Percentiles rank a stretch among this genome's conserved stretches.
These are phyloP conservation scores for Atlantisia rogersi DNA, from an alignment of 2,113 vertebrate species.

Conservation along the genomic window DNA sequence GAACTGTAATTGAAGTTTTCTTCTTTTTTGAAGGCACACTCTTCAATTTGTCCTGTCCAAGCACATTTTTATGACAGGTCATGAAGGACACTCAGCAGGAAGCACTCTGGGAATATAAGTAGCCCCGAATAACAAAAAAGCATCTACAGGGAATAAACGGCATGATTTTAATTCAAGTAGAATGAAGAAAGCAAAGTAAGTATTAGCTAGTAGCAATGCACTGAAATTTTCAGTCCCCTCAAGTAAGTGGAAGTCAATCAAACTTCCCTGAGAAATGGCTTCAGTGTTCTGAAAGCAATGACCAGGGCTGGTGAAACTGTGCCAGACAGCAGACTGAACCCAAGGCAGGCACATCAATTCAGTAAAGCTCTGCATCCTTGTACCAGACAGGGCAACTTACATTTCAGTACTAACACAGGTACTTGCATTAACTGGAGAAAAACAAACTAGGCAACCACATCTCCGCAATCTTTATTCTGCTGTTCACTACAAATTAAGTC, in stretches of 20 bases:
- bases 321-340: constrained; percentile 15
- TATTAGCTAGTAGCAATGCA: constrained; percentile 30
- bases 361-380: constrained; percentile 2
- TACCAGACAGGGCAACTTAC: neutral
- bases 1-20: constrained; percentile 6
- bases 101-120: constrained; percentile 26
- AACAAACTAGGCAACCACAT: neutral
- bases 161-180: constrained; percentile 65
- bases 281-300: constrained; percentile 14
- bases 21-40: neutral
- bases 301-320: neutral
- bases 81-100: constrained; percentile 48
- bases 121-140: constrained; percentile 13
- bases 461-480: neutral
- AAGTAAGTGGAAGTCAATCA: constrained; percentile 55
- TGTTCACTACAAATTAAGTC: neutral
- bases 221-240: constrained; percentile 34
- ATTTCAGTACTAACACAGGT: neutral
- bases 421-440: neutral
- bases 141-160: constrained; percentile 22
- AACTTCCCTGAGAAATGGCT: constrained; percentile 41
- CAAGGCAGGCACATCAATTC: neutral
- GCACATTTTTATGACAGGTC: constrained; percentile 43
- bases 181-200: constrained; percentile 49
- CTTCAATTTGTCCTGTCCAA: constrained; percentile 32